Base-by-base conservation (phyloP, 2,113 vertebrate genomes). In the Serilophus lunatus region DNA sequence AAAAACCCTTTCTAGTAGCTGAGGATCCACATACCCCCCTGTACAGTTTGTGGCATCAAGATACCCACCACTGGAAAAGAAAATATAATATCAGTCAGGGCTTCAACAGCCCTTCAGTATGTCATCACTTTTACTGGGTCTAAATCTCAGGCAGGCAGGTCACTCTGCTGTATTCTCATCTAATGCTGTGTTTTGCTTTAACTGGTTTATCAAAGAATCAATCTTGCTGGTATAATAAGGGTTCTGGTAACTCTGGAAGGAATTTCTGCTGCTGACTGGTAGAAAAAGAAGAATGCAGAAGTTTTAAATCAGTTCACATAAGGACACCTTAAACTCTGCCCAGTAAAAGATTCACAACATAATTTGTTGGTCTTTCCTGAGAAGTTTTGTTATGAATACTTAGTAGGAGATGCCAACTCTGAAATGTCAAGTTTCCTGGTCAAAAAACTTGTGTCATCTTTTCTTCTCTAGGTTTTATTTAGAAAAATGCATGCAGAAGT, bases 261-360 rank as follows among this genome's bases (percentile, higher is more conserved):
- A 92, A 88, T 68, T 88, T 65, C 71, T 91, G 4, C 74, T 88
- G 44, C 80, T 85, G 63, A 18, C n/a, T 85, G n/a, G 60, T 53
- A 92, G 89, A 60, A 77, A 79, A 86, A 74, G 19, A 82, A 71
- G 78, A 86, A 78, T 68, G 60, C n/a, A 95, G 92, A 83, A 94
- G 78, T 95, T 96, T 84, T 63, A 53, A 90, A 88, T 53, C 56
- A 45, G 90, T 94, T 96, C 88, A 79, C 49, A 29, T 35, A 61
- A 88, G 85, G 91, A 82, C 79, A 92, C 56, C 50, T 92, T 84
- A 79, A 95, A 95, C 42, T 95, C 64, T 83, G 57, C 40, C 82
- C 40, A 47, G 77, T 59, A 79, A 88, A 95, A 82, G 23, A 26
- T 72, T 82, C 74, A 75, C 51, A 75, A 45, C 12, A 47, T 44